A percentile compares a stretch with the other conserved stretches of the same genome.
These are phyloP conservation scores for Calcarius lapponicus DNA, from an alignment of 2,797 vertebrate genomes.

Conservation along the genomic window DNA sequence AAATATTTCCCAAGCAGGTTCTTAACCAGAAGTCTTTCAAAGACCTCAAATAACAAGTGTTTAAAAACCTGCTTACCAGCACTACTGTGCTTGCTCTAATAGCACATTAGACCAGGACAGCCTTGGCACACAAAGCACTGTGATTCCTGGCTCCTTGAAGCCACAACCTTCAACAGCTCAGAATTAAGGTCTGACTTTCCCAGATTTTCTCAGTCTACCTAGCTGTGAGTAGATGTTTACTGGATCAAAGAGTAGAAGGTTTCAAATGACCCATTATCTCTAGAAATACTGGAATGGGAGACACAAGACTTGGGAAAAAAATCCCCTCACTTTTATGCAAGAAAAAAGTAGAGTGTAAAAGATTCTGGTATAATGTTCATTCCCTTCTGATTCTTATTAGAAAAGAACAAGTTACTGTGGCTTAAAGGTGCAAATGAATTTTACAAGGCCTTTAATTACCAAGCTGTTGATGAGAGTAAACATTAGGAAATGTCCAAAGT, in stretches of 20 bases:
- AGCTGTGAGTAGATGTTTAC: neutral
- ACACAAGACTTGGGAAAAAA: neutral
- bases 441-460: constrained; percentile 42
- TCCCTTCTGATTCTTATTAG: neutral
- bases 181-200: neutral
- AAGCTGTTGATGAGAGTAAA: constrained; percentile 6
- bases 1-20: constrained; percentile 15
- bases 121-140: neutral
- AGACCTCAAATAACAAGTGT: constrained; percentile 6
- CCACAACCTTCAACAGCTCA: neutral
- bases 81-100: neutral
- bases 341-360: neutral
- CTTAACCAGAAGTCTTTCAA: constrained; percentile 10
- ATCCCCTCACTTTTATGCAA: neutral
- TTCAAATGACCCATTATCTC: neutral
- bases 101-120: neutral
- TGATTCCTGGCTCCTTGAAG: constrained; percentile 15
- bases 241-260: neutral
- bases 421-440: constrained; percentile 43
- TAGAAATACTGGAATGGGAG: neutral
- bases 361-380: neutral
- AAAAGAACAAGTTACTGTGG: neutral
- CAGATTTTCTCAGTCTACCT: neutral
- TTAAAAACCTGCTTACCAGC: constrained; percentile 18
- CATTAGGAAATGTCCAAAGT: constrained; percentile 11